phyloP scores from a whole-genome alignment of 2,888 invertebrate species.

The Leptopterna dolabrata region DNA sequence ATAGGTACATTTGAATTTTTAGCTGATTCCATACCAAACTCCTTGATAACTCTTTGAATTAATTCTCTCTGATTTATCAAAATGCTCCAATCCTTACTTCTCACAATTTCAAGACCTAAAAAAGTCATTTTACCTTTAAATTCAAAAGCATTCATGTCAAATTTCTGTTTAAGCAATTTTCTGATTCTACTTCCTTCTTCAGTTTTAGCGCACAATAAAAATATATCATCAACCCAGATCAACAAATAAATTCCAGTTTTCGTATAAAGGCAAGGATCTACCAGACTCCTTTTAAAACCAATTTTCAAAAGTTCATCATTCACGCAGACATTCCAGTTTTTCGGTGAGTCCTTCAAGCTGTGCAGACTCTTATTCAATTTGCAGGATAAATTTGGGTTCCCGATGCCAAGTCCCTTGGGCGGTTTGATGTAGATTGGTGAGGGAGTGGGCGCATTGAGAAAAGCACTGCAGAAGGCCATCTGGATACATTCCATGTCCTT shows the following conservation, averaged over 20 bases:
- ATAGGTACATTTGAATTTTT: background rate
- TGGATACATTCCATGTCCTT: background rate
- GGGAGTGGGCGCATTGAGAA: background rate
- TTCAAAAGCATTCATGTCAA: background rate
- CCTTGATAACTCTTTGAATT: background rate
- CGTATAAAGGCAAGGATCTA: no score
- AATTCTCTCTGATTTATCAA: constrained; percentile 6
- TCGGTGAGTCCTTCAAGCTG: background rate
- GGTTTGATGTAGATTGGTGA: constrained; percentile 42
- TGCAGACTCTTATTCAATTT: background rate
- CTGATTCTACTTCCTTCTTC: background rate
- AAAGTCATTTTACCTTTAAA: background rate
- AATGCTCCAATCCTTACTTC: background rate
- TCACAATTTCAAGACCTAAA: background rate
- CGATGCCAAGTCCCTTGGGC: constrained; percentile 42
- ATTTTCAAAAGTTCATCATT: no score
- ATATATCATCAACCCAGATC: no score
- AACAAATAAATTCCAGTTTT: no score
- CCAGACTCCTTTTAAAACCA: background rate
- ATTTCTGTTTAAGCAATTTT: background rate
- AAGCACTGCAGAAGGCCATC: constrained; percentile 24
- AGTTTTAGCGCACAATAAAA: background rate
- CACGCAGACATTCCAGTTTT: no score
- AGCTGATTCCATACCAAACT: constrained; percentile 52
- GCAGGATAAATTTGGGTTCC: background rate